Conservation (phyloP, 2,113 vertebrate species). For the Barbus barbus region DNA sequence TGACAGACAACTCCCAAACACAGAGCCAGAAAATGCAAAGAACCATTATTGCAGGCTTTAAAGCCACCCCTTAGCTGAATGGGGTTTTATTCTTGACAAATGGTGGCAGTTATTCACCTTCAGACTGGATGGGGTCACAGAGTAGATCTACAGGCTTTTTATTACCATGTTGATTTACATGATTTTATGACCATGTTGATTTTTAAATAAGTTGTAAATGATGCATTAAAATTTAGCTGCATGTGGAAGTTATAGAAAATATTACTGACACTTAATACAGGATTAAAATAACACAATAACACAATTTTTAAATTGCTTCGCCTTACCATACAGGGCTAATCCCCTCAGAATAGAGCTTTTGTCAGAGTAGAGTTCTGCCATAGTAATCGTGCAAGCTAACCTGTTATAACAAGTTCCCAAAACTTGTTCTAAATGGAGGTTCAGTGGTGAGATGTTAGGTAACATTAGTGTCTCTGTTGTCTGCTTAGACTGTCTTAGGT, state of each 20-base stretch:
- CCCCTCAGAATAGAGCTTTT: background rate
- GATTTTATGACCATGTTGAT: background rate
- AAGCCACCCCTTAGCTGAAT: background rate
- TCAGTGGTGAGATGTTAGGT: background rate
- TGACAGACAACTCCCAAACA: background rate
- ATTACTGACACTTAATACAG: background rate
- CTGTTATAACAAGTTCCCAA: slow-evolving; percentile 37
- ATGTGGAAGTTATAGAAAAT: background rate
- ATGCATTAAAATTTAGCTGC: no score
- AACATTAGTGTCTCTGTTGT: background rate
- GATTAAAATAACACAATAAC: background rate
- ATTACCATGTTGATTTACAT: no score
- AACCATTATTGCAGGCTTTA: background rate
- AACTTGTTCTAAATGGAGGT: background rate
- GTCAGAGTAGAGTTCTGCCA: background rate
- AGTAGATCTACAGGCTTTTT: background rate
- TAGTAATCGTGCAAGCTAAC: slow-evolving; percentile 9
- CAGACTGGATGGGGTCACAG: background rate
- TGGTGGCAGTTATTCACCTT: background rate
- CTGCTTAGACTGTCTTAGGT: background rate
- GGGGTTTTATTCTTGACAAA: background rate
- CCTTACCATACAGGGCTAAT: background rate
- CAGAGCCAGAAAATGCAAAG: background rate
- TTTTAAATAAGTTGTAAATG: background rate
- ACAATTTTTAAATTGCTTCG: background rate